Evolutionary conservation across 2,888 invertebrate genomes (phyloP), one percentile per base, ranked within the genome.

Genomic region (Agonum fuliginosum): DNA sequence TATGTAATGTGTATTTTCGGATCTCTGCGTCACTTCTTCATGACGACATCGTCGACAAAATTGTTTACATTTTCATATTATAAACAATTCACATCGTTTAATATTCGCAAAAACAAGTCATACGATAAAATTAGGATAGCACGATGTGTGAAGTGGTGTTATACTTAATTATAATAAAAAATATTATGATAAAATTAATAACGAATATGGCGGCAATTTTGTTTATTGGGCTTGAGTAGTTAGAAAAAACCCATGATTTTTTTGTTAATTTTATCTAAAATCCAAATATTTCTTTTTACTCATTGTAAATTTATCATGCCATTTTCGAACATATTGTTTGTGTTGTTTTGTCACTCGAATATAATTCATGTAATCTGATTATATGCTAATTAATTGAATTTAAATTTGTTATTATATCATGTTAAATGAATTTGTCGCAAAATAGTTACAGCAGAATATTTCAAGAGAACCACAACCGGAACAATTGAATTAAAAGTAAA

Each of bases 41-140:
- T 48, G 19, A 20, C 48, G 48, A 6, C 48, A 48, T 48, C 19
- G 10, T 10, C 20, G 48, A 20, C 48, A 48, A 20, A 20, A 10
- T 48, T 48, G 48, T 48, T 48, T 48, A 48, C 48, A 20, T 48
- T 37, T 37, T 3, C 37, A 37, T 48, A 10, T 48, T 20, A 20
- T 48, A 48, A 48, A 48, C 48, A 48, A 48, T 37, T 3, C n/a
- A 37, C 10, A 37, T n/a, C 37, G n/a, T n/a, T n/a, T 34, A 34
- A 34, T n/a, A 37, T 37, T 5, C 8, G 37, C 37, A 12, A 37
- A 37, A 37, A n/a, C n/a, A n/a, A n/a, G n/a, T 37, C 37, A 37
- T 37, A 6, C 37, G 12, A 37, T 0, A 12, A 37, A 37, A 37
- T n/a, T 37, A 30, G 30, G 10, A 2, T 30, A 1, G 1, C 30